Evolutionary conservation across 2,888 invertebrate species (phyloP), one percentile per base, ranked within the genome.

Genomic region (Chalcosyrphus nemorum): DNA sequence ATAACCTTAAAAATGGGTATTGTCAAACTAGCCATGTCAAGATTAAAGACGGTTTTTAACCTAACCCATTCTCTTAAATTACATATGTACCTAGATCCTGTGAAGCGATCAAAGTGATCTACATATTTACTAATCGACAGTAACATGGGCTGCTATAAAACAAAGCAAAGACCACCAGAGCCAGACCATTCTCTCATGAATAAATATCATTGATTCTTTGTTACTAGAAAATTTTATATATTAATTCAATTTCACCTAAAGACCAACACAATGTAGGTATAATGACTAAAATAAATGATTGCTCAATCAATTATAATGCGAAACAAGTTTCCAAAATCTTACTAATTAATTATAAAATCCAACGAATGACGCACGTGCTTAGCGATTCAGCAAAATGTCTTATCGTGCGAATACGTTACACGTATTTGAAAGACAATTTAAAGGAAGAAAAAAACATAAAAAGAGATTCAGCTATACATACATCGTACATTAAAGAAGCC

Each of bases 261-360:
- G 13, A 13, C 5, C 4, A 5, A 38, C 5, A 13, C 13, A 38
- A 13, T 4, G 13, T 11, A 13, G 2, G 13, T 11, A 38, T 38
- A 38, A 38, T 38, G 38, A 38, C 38, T 27, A 21, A 52, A 27
- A 32, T 54, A 54, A 54, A 19, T 54, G 32, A 54, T 54, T 54
- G 32, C 32, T 54, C 15, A 32, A 32, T 54, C 32, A 54, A 54
- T 54, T 32, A 52, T 35, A 35, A 56, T 21, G 15, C 27, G 2
- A 50, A 50, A 50, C 50, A 50, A 50, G 50, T 50, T 21, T 13
- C 24, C 4, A 50, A 50, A 50, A 47, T 52, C 6, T 52, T 29
- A 15, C n/a, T 52, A 29, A 52, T 15, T 52, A 52, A 47, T 47
- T 24, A 47, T 27, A 27, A 27, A 13, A 52, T 13, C 24, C 52